Base-by-base conservation (phyloP, 2,113 vertebrate species). In the Cephalopholis sonnerati region DNA sequence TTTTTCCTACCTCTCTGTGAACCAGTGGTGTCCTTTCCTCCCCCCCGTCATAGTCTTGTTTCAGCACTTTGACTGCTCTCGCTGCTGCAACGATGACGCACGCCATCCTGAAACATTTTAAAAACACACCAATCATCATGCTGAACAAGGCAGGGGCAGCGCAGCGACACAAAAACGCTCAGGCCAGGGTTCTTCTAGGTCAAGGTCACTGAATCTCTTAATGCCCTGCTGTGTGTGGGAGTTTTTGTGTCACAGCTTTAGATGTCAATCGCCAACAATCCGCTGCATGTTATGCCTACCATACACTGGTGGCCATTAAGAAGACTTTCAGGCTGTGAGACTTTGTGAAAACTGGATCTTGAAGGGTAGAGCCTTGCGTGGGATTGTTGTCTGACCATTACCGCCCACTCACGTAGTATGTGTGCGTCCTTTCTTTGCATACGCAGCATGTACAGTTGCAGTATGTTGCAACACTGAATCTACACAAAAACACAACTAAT, bases 51-150 rank as follows among this genome's bases (percentile, higher is more conserved):
- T 54, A 0, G 77, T 78, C 81, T 84, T 13, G 75, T 77, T 85
- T 81, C 78, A 88, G 85, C 77, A 82, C 62, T 90, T 84, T 74
- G 77, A 77, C 70, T 62, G 20, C 58, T 58, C 64, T 67, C 25
- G 0, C 61, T 5, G 2, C 72, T 16, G 39, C 53, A 1, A 18
- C 0, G 51, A 32, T 70, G 77, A 64, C 76, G 17, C 44, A 25
- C 63, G 9, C 22, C 86, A 16, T 25, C 75, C 86, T 70, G 72
- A 82, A 88, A 87, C 71, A 29, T 77, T 62, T 22, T 2, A n/a
- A 73, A 86, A 86, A 75, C 68, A 79, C 50, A 53, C 16, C 16
- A 27, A 87, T 77, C 74, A 82, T 51, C 50, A 13, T 0, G 15
- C 71, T 39, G 81, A 71, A 65, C 50, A 1, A 41, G 51, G 44